Evolutionary conservation across 1,140 invertebrate species (phyloP), one percentile per base, ranked within the genome.

Genomic region (Philotrypesis tridentata): DNA sequence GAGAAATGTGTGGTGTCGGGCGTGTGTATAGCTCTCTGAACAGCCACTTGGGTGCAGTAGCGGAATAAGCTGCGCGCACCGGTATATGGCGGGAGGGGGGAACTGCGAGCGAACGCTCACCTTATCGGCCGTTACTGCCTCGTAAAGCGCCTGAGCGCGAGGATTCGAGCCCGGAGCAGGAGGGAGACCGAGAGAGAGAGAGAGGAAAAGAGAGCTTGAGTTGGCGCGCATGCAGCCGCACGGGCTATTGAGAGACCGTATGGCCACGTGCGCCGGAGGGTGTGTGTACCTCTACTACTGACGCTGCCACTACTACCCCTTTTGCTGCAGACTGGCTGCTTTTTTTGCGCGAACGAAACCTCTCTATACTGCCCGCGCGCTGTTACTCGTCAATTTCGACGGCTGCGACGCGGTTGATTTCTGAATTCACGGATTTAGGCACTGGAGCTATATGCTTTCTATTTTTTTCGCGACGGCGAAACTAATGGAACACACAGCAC

Each of bases 111-210:
- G 71, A 48, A 71, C 40, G 90, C 89, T 91, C 91, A 90, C 91
- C 91, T 92, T 92, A 92, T 92, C 91, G 91, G 90, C 89, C 89
- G 91, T 92, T 91, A 91, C 91, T 91, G 90, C 90, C 90, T 91
- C 91, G 90, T 92, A 91, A 92, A 92, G 89, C 86, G 86, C 86
- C 84, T 85, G 87, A n/a, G 25, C 67, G 9, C 33, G 70, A 79
- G 68, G 73, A 72, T 63, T 77, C 80, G 37, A 60, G 73, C 73
- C 73, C 31, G n/a, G n/a, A n/a, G n/a, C n/a, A n/a, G n/a, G n/a
- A n/a, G n/a, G n/a, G n/a, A n/a, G n/a, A n/a, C n/a, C n/a, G n/a
- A n/a, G n/a, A n/a, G n/a, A n/a, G n/a, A n/a, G n/a, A 27, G 21
- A 37, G 40, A 61, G 40, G n/a, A 29, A 55, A 63, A 75, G 63